Evolutionary conservation across 2,113 vertebrate species (phyloP).

Genomic region (Callionymus lyra): DNA sequence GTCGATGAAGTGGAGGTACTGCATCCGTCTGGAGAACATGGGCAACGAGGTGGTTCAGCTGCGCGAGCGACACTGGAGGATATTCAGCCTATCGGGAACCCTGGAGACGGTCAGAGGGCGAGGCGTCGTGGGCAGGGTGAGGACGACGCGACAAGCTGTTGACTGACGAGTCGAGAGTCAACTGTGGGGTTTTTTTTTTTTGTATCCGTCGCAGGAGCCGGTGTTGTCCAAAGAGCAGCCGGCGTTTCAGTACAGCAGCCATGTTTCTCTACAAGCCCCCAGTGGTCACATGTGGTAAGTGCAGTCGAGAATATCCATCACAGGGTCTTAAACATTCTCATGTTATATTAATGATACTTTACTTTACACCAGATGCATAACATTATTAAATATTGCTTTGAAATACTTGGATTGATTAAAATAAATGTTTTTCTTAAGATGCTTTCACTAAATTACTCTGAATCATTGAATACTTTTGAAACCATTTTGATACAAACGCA

Average conservation of each 20-base stretch:
- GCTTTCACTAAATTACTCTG: too few species aligned
- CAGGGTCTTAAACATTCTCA: too few species aligned
- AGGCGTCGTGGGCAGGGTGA: slow-evolving; percentile 89
- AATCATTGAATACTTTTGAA: too few species aligned
- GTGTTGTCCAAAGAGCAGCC: slow-evolving; percentile 96
- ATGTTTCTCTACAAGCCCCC: slow-evolving; percentile 92
- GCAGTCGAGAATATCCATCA: too few species aligned
- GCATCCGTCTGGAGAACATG: slow-evolving; percentile 93
- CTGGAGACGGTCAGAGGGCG: slow-evolving; percentile 92
- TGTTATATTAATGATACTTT: too few species aligned
- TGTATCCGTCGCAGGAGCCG: slow-evolving; percentile 76
- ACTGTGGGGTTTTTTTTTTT: slow-evolving; percentile 1
- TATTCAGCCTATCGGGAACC: slow-evolving; percentile 94
- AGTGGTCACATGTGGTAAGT: slow-evolving; percentile 98
- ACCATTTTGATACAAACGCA: too few species aligned
- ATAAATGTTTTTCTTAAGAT: too few species aligned
- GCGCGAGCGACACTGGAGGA: slow-evolving; percentile 93
- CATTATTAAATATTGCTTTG: too few species aligned
- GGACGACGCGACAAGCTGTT: slow-evolving; percentile 12
- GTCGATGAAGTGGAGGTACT: slow-evolving; percentile 84
- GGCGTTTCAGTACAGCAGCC: slow-evolving; percentile 97
- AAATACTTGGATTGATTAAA: too few species aligned
- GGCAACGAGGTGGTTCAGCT: slow-evolving; percentile 91
- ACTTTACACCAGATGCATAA: too few species aligned
- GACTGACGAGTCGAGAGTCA: not conserved